A percentile compares a stretch with the other conserved stretches of the same genome.
These are phyloP conservation scores for Tipula helvola DNA, from an alignment of 2,888 invertebrate species.

Conservation along the genomic window DNA sequence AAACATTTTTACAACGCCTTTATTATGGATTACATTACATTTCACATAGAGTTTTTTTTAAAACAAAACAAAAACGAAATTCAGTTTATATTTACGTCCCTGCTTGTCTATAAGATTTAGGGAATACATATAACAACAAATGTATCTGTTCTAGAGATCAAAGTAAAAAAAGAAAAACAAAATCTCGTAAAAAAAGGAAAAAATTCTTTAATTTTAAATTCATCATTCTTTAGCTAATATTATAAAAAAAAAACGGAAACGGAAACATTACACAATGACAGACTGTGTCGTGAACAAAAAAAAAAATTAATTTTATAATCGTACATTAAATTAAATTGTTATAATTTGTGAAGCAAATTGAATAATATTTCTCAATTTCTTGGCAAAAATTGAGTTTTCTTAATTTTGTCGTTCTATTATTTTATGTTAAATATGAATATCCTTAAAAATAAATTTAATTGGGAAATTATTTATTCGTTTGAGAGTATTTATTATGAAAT, in stretches of 20 bases:
- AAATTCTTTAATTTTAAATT: background rate
- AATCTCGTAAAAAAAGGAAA: background rate
- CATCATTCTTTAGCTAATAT: background rate
- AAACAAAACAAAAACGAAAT: background rate
- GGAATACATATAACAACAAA: background rate
- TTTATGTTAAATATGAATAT: background rate
- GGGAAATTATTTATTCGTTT: background rate
- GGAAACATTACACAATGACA: background rate
- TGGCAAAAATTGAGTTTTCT: background rate
- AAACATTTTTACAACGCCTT: background rate
- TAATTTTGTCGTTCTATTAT: background rate
- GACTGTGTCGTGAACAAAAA: background rate
- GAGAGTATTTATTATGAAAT: background rate
- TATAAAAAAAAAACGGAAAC: background rate
- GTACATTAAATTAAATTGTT: background rate
- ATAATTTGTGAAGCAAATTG: background rate
- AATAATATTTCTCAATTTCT: background rate
- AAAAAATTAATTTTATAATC: background rate
- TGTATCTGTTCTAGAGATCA: background rate
- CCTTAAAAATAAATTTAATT: background rate
- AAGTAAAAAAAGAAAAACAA: background rate
- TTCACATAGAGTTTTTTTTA: background rate
- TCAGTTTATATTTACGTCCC: background rate
- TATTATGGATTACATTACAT: background rate
- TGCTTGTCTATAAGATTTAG: background rate